These are phyloP conservation scores for Chrysocyon brachyurus DNA, from an alignment of 2,797 vertebrate species.

Conservation along the genomic window DNA sequence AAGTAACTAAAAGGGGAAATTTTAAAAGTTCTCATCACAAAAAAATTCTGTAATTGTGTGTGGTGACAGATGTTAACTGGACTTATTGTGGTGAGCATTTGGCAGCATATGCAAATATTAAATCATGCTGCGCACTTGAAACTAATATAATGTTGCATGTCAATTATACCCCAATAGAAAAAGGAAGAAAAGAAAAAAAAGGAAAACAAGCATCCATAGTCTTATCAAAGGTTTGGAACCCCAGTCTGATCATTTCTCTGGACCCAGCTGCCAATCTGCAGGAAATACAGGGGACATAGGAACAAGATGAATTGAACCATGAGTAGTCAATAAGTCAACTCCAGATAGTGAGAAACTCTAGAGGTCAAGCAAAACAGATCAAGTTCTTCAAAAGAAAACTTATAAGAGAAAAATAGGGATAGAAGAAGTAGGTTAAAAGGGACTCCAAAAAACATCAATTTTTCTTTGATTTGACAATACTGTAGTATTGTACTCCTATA, in stretches of 20 bases:
- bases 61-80: not conserved
- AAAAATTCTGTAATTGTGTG: not conserved
- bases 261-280: not conserved
- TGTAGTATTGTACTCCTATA: not conserved
- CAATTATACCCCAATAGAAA: not conserved
- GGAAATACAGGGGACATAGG: not conserved
- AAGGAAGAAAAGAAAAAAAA: not conserved
- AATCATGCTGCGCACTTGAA: not conserved
- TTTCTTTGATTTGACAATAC: not conserved
- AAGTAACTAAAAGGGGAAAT: not conserved
- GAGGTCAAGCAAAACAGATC: not conserved
- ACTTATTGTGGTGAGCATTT: not conserved
- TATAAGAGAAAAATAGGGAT: not conserved
- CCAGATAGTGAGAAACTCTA: not conserved
- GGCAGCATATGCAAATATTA: not conserved
- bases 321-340: not conserved
- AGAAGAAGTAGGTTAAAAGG: not conserved
- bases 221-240: not conserved
- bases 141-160: not conserved
- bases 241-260: slow-evolving; percentile 16
- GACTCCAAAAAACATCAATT: not conserved
- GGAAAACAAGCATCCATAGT: not conserved
- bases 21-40: not conserved
- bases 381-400: slow-evolving; percentile 30
- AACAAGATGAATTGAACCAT: not conserved